Conservation (phyloP, 2,888 invertebrate genomes). For the Gnatocerus cornutus region DNA sequence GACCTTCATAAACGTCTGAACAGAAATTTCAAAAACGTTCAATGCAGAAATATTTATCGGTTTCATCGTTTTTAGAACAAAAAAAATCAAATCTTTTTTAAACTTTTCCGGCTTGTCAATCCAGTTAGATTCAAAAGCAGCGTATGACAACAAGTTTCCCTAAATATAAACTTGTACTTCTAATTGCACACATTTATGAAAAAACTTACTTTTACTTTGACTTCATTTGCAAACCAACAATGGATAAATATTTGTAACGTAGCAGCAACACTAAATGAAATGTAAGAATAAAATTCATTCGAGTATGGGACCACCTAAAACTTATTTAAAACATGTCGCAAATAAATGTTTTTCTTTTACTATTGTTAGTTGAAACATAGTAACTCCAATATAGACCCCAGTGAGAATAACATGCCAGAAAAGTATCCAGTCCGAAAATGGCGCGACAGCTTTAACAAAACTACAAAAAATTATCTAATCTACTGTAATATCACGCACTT, state of each 20-base stretch:
- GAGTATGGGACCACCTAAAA: slow-evolving; percentile 4
- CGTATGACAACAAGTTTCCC: slow-evolving; percentile 9
- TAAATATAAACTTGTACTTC: not conserved
- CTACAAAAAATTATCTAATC: slow-evolving; percentile 1
- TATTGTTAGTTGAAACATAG: slow-evolving; percentile 24
- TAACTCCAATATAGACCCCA: slow-evolving; percentile 5
- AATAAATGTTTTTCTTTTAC: too few relatives aligned
- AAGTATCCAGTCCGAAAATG: slow-evolving; percentile 6
- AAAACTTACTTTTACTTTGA: slow-evolving; percentile 18
- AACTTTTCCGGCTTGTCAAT: not conserved
- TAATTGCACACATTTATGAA: not conserved
- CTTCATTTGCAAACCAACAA: slow-evolving; percentile 36
- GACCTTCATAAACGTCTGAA: slow-evolving; percentile 23
- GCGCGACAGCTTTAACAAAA: not conserved
- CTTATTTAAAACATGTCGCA: not conserved
- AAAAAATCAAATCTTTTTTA: slow-evolving; percentile 24
- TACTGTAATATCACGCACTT: not conserved
- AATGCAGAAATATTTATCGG: slow-evolving; percentile 6
- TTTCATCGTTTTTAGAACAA: not conserved
- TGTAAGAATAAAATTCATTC: slow-evolving; percentile 9
- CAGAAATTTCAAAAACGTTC: slow-evolving; percentile 5
- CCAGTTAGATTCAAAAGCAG: slow-evolving; percentile 20
- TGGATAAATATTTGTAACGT: slow-evolving; percentile 23
- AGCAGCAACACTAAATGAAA: slow-evolving; percentile 1
- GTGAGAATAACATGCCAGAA: slow-evolving; percentile 13